Conservation (phyloP, 2,113 vertebrate species). For the Forbesichthys agassizii region DNA sequence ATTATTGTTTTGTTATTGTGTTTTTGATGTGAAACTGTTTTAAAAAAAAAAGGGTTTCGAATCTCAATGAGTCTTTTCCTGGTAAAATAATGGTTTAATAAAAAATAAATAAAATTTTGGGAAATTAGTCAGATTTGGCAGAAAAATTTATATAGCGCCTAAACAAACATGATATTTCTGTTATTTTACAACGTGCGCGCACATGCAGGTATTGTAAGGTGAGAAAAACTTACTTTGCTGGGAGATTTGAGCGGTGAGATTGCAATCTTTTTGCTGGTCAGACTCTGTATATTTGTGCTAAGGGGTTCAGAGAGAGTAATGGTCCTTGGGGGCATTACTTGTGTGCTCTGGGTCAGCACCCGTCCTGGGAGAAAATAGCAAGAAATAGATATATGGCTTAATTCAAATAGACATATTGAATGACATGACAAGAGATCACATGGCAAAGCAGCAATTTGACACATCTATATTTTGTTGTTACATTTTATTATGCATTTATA, state of each 20-base stretch:
- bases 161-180: neutral
- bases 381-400: neutral
- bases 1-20: no score
- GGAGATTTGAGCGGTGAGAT: constrained; percentile 97
- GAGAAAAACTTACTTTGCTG: constrained; percentile 83
- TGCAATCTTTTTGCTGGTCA: constrained; percentile 90
- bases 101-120: no score
- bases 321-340: constrained; percentile 86
- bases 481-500: no score
- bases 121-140: neutral
- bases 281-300: constrained; percentile 81
- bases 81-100: no score
- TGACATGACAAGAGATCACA: no score
- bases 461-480: no score
- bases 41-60: no score
- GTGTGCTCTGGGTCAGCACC: constrained; percentile 87
- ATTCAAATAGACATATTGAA: neutral
- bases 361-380: constrained; percentile 75
- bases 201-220: neutral
- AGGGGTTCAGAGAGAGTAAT: constrained; percentile 87
- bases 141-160: neutral
- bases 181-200: neutral
- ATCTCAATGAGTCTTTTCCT: no score
- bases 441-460: no score
- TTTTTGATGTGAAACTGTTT: no score